Conservation (phyloP, 2,113 vertebrate species). For the Electrona antarctica region DNA sequence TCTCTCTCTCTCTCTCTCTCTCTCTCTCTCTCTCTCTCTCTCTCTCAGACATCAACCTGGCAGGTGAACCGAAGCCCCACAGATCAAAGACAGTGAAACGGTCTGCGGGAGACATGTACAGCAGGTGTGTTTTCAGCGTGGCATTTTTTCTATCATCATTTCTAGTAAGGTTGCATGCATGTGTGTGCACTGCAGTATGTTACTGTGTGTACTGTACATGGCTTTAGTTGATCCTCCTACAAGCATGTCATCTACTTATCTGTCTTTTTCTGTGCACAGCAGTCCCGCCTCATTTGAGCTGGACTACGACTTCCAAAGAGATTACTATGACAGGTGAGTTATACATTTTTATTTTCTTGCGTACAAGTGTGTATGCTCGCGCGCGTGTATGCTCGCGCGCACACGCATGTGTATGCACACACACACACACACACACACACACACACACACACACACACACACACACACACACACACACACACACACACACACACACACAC, state of each 20-base stretch:
- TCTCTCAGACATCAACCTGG: constrained; percentile 88
- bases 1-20: neutral
- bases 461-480: no score
- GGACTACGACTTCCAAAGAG: constrained; percentile 90
- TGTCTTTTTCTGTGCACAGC: constrained; percentile 23
- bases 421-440: no score
- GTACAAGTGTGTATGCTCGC: no score
- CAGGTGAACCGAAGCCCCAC: constrained; percentile 90
- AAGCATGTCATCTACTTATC: neutral
- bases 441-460: no score
- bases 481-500: no score
- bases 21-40: neutral
- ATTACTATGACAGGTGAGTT: constrained; percentile 88
- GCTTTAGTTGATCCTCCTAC: neutral
- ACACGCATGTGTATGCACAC: no score
- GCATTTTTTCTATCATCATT: no score
- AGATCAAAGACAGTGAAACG: constrained; percentile 87
- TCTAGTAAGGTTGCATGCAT: no score
- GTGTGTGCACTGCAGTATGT: no score
- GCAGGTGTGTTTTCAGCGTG: constrained; percentile 75
- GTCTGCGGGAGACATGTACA: constrained; percentile 91
- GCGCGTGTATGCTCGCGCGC: no score
- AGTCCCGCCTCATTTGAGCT: constrained; percentile 86
- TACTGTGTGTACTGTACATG: no score
- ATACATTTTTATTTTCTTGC: neutral